Evolutionary conservation across 2,113 vertebrate genomes (phyloP).

Genomic region (Malaclemys terrapin): DNA sequence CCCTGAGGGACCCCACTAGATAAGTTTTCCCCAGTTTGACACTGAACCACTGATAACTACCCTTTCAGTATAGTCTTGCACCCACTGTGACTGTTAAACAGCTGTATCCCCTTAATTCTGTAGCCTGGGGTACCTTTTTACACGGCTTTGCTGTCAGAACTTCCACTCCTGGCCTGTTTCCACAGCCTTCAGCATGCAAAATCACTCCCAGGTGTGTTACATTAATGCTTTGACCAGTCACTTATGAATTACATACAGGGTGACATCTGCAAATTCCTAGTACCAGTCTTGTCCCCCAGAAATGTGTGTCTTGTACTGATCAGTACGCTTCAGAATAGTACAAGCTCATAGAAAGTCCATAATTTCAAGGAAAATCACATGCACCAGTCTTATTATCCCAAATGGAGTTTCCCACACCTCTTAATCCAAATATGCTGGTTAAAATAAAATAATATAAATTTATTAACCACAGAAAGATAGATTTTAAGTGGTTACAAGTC

Average conservation of each 20-base stretch:
- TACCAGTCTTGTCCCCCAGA: background rate
- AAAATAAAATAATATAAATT: background rate
- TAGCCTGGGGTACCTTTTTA: background rate
- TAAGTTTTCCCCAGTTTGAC: background rate
- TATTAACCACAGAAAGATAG: background rate
- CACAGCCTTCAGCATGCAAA: background rate
- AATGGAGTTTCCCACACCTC: background rate
- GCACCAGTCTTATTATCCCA: background rate
- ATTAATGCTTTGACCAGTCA: background rate
- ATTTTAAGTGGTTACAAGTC: background rate
- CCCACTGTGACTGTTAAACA: background rate
- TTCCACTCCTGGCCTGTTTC: background rate
- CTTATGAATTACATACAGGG: background rate
- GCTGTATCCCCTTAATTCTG: background rate
- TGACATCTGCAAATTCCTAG: background rate
- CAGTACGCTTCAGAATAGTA: background rate
- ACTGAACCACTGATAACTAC: background rate
- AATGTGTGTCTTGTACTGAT: background rate
- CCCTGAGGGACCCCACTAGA: background rate
- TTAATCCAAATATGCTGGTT: background rate
- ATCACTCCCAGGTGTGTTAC: background rate
- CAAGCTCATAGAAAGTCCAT: background rate
- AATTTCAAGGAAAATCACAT: background rate
- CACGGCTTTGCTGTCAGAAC: background rate
- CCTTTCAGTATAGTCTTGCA: background rate